A percentile compares a stretch with the other conserved stretches of the same genome.
phyloP scores from a whole-genome alignment of 2,113 vertebrate species.

The Lophochroa leadbeateri region DNA sequence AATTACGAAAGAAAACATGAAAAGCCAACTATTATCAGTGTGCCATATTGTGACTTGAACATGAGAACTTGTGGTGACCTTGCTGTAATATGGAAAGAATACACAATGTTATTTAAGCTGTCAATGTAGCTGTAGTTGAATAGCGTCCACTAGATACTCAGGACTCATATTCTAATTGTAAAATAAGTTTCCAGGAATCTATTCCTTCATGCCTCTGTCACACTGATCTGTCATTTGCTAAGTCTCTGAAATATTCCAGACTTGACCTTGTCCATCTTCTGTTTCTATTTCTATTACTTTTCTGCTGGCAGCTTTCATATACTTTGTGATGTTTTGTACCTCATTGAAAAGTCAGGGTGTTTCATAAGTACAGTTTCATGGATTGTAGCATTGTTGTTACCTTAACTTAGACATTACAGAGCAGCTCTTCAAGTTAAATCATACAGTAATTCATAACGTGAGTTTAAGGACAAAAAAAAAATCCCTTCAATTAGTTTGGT shows the following conservation, averaged over 20 bases:
- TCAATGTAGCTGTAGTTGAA: neutral
- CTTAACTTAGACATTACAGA: neutral
- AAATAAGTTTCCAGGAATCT: slow-evolving; percentile 6
- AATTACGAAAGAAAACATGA: neutral
- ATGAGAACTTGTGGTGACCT: neutral
- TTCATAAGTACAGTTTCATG: slow-evolving; percentile 43
- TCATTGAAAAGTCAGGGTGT: slow-evolving; percentile 14
- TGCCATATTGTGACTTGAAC: neutral
- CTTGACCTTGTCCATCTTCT: slow-evolving; percentile 36
- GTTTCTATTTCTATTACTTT: slow-evolving; percentile 36
- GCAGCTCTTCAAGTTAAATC: neutral
- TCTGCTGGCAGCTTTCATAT: slow-evolving; percentile 8
- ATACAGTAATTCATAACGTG: neutral
- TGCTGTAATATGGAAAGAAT: neutral
- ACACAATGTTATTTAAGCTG: neutral
- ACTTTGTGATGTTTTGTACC: neutral
- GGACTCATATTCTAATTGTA: neutral
- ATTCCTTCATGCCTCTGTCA: slow-evolving; percentile 3
- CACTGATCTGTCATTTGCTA: slow-evolving; percentile 21
- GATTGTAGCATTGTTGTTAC: slow-evolving; percentile 10
- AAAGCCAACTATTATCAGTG: neutral
- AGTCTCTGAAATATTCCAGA: slow-evolving; percentile 62
- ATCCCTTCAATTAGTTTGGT: neutral
- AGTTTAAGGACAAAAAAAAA: neutral
- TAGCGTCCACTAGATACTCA: neutral